These are phyloP conservation scores for Alloscopus bannaensis DNA, from an alignment of 2,888 invertebrate species.

Conservation along the genomic window DNA sequence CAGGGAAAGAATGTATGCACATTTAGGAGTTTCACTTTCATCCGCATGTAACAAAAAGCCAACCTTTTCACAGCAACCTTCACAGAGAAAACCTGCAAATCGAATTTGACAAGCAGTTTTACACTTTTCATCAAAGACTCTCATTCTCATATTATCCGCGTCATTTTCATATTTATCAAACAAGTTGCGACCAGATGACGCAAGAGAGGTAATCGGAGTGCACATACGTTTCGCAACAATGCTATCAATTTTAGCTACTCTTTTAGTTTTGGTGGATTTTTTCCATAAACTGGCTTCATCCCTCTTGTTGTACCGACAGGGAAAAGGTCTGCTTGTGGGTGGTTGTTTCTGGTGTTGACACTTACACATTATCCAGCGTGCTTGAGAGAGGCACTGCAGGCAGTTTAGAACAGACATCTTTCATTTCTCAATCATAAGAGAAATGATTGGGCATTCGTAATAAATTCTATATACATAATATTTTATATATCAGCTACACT, in stretches of 20 bases:
- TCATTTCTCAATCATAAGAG: background rate
- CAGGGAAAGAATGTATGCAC: too few relatives aligned
- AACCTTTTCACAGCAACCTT: too few relatives aligned
- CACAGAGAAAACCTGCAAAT: background rate
- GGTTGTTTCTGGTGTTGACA: slow-evolving; percentile 15
- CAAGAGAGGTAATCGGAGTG: background rate
- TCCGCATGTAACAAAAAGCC: too few relatives aligned
- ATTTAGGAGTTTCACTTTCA: too few relatives aligned
- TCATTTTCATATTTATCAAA: background rate
- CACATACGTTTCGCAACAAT: background rate
- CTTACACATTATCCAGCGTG: background rate
- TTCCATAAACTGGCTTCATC: background rate
- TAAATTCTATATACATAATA: background rate
- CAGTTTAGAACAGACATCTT: background rate
- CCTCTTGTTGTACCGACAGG: background rate
- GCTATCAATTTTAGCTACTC: background rate
- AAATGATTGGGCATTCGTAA: background rate
- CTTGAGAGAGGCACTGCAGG: background rate
- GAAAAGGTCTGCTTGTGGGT: background rate
- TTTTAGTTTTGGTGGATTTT: background rate
- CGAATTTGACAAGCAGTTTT: background rate
- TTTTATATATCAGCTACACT: background rate
- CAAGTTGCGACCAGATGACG: background rate
- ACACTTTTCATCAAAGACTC: background rate
- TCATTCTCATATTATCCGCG: background rate